A percentile compares a stretch with the other conserved stretches of the same genome.
Conservation (phyloP, 2,113 vertebrate genomes). For the Microcebus tavaratra region DNA sequence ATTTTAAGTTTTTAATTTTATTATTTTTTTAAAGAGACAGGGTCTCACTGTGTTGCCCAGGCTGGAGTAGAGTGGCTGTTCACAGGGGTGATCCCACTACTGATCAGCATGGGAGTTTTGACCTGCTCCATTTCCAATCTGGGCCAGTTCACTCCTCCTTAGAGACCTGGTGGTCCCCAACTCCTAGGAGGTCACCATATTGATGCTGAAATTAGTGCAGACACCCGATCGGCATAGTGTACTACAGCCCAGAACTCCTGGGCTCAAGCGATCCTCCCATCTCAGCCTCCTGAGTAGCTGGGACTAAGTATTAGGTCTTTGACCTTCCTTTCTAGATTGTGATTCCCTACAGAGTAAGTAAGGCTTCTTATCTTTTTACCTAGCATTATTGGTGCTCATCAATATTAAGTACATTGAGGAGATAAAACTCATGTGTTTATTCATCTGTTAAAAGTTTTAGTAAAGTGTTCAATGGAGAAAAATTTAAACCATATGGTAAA, state of each 20-base stretch:
- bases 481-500: conserved; percentile 5
- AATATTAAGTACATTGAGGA: neutral
- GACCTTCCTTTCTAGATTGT: neutral
- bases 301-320: neutral
- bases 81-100: neutral
- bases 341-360: neutral
- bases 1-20: too few species aligned
- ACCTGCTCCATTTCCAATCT: neutral
- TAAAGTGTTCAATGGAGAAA: neutral
- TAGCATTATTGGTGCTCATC: neutral
- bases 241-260: too few species aligned
- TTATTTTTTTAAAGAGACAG: too few species aligned
- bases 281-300: too few species aligned
- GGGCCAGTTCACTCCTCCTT: neutral
- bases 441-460: conserved; percentile 22
- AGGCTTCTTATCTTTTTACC: neutral
- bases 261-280: too few species aligned
- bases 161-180: neutral
- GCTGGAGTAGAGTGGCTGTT: too few species aligned
- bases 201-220: neutral
- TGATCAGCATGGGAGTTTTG: neutral
- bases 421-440: neutral
- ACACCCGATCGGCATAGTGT: neutral
- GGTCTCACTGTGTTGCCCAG: too few species aligned
- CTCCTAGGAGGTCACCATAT: neutral